phyloP scores from a whole-genome alignment of 2,113 vertebrate species.

The Seriola quinqueradiata region DNA sequence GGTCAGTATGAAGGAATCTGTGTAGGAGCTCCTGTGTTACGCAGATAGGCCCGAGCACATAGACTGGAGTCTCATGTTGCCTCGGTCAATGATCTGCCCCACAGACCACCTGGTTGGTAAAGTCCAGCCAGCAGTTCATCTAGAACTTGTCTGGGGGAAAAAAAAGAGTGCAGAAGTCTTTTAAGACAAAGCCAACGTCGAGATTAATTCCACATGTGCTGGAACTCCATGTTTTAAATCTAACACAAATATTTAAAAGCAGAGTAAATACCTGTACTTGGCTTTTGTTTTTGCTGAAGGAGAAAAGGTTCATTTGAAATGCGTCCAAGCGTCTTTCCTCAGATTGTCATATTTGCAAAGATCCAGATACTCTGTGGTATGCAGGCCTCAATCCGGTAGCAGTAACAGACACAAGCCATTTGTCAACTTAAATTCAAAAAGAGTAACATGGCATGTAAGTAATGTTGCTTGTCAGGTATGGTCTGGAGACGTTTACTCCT shows the following conservation, averaged over 20 bases:
- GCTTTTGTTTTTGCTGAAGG: slow-evolving; percentile 7
- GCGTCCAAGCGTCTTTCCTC: slow-evolving; percentile 41
- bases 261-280: not conserved
- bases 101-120: slow-evolving; percentile 31
- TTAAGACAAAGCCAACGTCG: slow-evolving; percentile 8
- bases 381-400: slow-evolving; percentile 22
- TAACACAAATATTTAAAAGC: slow-evolving; percentile 29
- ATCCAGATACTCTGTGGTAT: slow-evolving; percentile 55
- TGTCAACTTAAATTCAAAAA: slow-evolving; percentile 49
- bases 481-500: slow-evolving; percentile 21
- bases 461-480: slow-evolving; percentile 44
- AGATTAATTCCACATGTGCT: slow-evolving; percentile 11
- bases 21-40: slow-evolving; percentile 48
- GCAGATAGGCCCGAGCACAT: slow-evolving; percentile 44
- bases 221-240: slow-evolving; percentile 12
- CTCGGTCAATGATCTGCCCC: slow-evolving; percentile 24
- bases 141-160: slow-evolving; percentile 12
- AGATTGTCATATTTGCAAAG: slow-evolving; percentile 45
- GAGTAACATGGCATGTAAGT: slow-evolving; percentile 48
- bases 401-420: slow-evolving; percentile 42
- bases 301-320: slow-evolving; percentile 32
- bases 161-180: slow-evolving; percentile 10
- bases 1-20: slow-evolving; percentile 26
- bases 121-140: slow-evolving; percentile 35
- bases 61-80: slow-evolving; percentile 59